Evolutionary conservation across 2,888 invertebrate species (phyloP), one percentile per base, ranked within the genome.

Genomic region (Caenorhabditis plicata): DNA sequence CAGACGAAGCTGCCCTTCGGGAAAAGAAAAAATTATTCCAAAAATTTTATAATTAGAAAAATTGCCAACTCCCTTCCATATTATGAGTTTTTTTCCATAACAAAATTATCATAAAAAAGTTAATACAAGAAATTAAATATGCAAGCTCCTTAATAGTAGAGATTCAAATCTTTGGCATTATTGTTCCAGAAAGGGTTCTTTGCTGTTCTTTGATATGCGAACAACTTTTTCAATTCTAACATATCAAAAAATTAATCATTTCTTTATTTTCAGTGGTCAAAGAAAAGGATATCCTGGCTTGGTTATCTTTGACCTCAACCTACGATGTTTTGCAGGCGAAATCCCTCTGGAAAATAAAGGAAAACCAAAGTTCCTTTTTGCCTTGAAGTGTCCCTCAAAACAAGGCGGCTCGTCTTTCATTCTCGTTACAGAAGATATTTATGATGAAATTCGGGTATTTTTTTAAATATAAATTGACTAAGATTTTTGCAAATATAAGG

Each of bases 261-360:
- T n/a, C n/a, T n/a, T 51, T 27, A 9, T 7, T 47, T 75, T 48
- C 43, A 78, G 78, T 26, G 78, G 77, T 20, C 62, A 55, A 5
- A 64, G 79, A 15, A 79, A 79, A 48, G 74, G 74, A 27, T 69
- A 66, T 53, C 70, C 77, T 0, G 67, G 70, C n/a, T 31, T 80
- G 13, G 66, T 73, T 19, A 71, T 80, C 11, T 80, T 80, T 48
- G 80, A 80, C 52, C 64, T 71, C 7, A 62, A 70, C 19, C 57
- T 69, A 2, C 66, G 74, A 19, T 73, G 74, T 27, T 80, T 80
- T 52, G 67, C 61, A 9, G 63, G 63, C 0, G 76, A 76, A 38
- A 73, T 76, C 38, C 48, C 71, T 2, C 53, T 76, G 15, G 69
- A 74, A 38, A 65, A 61, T 35, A 70, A 73, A 49, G 76, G 79